phyloP scores from a whole-genome alignment of 2,888 invertebrate genomes.

The Amblyjoppa proteus region DNA sequence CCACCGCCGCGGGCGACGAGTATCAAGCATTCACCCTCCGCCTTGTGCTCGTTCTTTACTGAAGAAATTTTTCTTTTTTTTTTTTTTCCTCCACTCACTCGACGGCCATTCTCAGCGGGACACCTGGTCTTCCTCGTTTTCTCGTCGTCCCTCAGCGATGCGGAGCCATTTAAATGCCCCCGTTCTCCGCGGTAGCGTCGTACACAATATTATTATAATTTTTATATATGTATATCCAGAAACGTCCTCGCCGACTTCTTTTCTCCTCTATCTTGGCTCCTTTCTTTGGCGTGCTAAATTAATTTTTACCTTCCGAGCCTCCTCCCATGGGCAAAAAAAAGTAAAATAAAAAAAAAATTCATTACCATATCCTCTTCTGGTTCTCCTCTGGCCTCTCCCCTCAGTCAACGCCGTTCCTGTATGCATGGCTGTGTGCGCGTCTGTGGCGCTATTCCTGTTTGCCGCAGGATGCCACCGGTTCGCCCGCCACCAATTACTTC shows the following conservation, averaged over 20 bases:
- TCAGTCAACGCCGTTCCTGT: neutral
- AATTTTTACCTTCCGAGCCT: constrained; percentile 70
- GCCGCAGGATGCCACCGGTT: constrained; percentile 61
- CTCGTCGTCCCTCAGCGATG: neutral
- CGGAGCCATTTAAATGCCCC: constrained; percentile 13
- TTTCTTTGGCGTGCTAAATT: constrained; percentile 71
- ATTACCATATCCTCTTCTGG: constrained; percentile 74
- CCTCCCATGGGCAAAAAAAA: constrained; percentile 61
- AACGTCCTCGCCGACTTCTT: constrained; percentile 44
- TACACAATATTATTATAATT: constrained; percentile 25
- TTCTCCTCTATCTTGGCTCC: constrained; percentile 20
- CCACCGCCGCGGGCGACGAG: constrained; percentile 27
- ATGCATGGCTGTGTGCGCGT: constrained; percentile 3
- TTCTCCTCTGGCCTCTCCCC: constrained; percentile 23
- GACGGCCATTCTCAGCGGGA: constrained; percentile 35
- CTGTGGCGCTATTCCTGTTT: constrained; percentile 40
- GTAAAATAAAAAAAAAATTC: constrained; percentile 75
- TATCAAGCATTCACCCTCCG: constrained; percentile 37
- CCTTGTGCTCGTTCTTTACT: constrained; percentile 15
- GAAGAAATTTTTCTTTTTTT: constrained; percentile 12
- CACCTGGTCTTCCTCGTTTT: constrained; percentile 39
- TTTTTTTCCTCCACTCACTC: constrained; percentile 41
- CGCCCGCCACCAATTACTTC: constrained; percentile 65
- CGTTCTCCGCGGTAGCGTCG: neutral
- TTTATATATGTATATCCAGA: constrained; percentile 21